These are phyloP conservation scores for Sinocyclocheilus anophthalmus DNA, from an alignment of 2,113 vertebrate genomes.

Conservation along the genomic window DNA sequence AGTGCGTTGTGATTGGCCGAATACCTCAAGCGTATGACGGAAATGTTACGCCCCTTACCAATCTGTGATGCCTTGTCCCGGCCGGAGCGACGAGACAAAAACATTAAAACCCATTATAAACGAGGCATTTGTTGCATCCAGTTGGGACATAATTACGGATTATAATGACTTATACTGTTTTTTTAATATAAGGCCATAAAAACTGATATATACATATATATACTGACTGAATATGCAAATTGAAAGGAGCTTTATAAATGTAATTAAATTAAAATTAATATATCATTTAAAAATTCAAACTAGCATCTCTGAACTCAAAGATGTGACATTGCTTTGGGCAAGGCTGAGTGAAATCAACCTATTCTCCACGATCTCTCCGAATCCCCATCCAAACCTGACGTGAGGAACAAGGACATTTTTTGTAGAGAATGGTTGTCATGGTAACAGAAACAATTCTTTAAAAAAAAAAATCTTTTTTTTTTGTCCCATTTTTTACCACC, in stretches of 20 bases:
- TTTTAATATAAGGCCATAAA: too few relatives aligned
- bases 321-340: background rate
- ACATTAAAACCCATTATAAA: too few relatives aligned
- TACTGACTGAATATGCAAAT: too few relatives aligned
- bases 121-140: too few relatives aligned
- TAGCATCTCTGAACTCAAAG: background rate
- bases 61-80: too few relatives aligned
- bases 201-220: too few relatives aligned
- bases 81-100: too few relatives aligned
- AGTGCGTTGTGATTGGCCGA: too few relatives aligned
- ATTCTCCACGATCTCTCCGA: background rate
- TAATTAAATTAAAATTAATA: background rate
- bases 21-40: too few relatives aligned
- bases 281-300: background rate
- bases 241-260: background rate
- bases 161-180: too few relatives aligned
- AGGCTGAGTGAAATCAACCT: background rate
- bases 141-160: too few relatives aligned
- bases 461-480: background rate
- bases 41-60: too few relatives aligned
- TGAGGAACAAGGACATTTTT: slow-evolving; percentile 44
- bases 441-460: slow-evolving; percentile 36
- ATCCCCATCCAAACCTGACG: slow-evolving; percentile 34
- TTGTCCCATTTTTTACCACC: slow-evolving; percentile 24
- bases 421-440: slow-evolving; percentile 44